Percentiles rank a stretch among this genome's conserved stretches.
Evolutionary conservation across 2,797 vertebrate genomes (phyloP).

Genomic region (Poeciliopsis presidionis): DNA sequence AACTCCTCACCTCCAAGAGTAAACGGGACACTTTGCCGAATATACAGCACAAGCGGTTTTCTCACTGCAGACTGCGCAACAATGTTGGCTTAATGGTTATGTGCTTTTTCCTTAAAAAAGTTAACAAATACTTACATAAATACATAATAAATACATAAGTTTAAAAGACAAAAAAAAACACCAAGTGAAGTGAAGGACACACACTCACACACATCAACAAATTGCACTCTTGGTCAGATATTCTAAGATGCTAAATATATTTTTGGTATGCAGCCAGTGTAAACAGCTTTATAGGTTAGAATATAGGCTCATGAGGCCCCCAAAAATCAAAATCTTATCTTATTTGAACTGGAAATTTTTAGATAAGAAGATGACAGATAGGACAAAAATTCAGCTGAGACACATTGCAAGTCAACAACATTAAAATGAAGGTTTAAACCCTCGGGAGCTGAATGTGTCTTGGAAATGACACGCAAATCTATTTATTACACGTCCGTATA

Average conservation of each 20-base stretch:
- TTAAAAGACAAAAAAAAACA: background rate
- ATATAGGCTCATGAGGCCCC: background rate
- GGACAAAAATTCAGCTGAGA: background rate
- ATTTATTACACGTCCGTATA: background rate
- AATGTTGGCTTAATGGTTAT: background rate
- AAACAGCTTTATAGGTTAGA: background rate
- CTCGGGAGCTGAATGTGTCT: background rate
- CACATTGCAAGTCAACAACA: background rate
- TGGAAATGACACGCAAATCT: background rate
- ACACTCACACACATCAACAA: background rate
- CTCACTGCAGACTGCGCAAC: background rate
- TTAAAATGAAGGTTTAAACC: background rate
- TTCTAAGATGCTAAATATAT: background rate
- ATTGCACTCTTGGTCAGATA: background rate
- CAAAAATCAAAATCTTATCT: background rate
- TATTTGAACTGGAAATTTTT: background rate
- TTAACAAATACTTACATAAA: background rate
- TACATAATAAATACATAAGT: background rate
- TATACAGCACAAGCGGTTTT: slow-evolving; percentile 38
- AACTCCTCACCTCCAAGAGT: slow-evolving; percentile 40
- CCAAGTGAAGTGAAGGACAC: background rate
- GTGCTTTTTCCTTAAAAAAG: background rate
- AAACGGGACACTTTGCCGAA: slow-evolving; percentile 59
- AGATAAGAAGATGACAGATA: slow-evolving; percentile 4
- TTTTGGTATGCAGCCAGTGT: background rate